These are phyloP conservation scores for Calidris pygmaea DNA, from an alignment of 2,113 vertebrate genomes.

Conservation along the genomic window DNA sequence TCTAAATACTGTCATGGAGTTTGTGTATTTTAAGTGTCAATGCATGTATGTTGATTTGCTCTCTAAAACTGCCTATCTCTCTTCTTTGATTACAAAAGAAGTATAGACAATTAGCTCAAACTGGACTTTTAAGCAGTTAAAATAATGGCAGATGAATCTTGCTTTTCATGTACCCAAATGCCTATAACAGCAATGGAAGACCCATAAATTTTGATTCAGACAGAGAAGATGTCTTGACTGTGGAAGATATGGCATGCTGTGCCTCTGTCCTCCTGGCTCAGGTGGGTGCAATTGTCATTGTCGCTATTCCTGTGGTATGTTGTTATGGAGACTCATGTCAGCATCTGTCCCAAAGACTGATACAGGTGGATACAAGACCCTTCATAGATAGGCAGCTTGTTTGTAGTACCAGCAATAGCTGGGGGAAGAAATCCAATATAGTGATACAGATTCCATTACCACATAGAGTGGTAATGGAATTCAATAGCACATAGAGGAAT, in stretches of 20 bases:
- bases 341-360: neutral
- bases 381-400: neutral
- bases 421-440: neutral
- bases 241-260: neutral
- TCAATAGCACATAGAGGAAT: neutral
- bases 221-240: neutral
- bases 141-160: neutral
- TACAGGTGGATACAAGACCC: accelerated
- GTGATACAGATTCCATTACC: neutral
- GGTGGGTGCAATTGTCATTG: neutral
- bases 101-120: neutral
- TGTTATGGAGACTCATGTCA: neutral
- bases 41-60: neutral
- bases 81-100: neutral
- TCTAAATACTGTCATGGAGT: neutral
- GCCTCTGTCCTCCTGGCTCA: neutral
- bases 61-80: neutral
- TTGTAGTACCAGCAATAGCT: neutral
- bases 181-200: neutral
- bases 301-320: neutral
- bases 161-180: neutral
- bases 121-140: neutral
- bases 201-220: neutral
- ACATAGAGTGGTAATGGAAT: neutral
- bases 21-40: neutral